Percentiles rank a stretch among this genome's conserved stretches.
Conservation (phyloP, 1,140 invertebrate species). For the Luehdorfia chinensis region DNA sequence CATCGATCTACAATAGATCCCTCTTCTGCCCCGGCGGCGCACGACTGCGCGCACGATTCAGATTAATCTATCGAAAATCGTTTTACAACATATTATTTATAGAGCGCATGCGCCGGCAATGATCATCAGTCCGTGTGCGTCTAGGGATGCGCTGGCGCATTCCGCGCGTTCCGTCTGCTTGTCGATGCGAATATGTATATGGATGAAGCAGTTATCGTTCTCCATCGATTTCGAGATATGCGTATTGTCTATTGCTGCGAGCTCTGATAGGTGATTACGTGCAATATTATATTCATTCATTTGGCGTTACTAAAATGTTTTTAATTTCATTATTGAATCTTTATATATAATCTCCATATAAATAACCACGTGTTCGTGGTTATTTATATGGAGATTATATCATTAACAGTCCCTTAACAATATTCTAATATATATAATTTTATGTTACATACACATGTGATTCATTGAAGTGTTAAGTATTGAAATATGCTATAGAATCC, state of each 20-base stretch:
- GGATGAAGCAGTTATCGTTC: conserved; percentile 36
- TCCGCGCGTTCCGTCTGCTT: conserved; percentile 33
- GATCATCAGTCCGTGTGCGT: conserved; percentile 70
- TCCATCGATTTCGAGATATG: conserved; percentile 29
- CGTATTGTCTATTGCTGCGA: conserved; percentile 19
- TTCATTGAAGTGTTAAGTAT: too few relatives aligned
- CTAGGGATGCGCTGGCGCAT: conserved; percentile 61
- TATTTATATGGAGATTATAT: too few relatives aligned
- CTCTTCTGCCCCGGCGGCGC: conserved; percentile 61
- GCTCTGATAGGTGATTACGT: conserved; percentile 29
- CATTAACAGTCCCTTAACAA: too few relatives aligned
- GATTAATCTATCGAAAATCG: conserved; percentile 78
- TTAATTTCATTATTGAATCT: too few relatives aligned
- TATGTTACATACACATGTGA: too few relatives aligned
- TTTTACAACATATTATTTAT: conserved; percentile 78
- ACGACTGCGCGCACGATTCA: conserved; percentile 73
- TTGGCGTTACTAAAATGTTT: neutral
- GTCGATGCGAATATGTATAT: conserved; percentile 48
- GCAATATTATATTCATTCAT: neutral
- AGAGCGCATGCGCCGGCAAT: conserved; percentile 73
- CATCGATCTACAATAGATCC: conserved; percentile 72
- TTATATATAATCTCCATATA: too few relatives aligned
- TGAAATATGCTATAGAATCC: too few relatives aligned
- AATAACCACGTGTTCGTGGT: too few relatives aligned
- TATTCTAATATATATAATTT: too few relatives aligned